Percentiles rank a stretch among this genome's conserved stretches.
phyloP scores from a whole-genome alignment of 2,797 vertebrate species.

The Paratrypauchen microcephalus region DNA sequence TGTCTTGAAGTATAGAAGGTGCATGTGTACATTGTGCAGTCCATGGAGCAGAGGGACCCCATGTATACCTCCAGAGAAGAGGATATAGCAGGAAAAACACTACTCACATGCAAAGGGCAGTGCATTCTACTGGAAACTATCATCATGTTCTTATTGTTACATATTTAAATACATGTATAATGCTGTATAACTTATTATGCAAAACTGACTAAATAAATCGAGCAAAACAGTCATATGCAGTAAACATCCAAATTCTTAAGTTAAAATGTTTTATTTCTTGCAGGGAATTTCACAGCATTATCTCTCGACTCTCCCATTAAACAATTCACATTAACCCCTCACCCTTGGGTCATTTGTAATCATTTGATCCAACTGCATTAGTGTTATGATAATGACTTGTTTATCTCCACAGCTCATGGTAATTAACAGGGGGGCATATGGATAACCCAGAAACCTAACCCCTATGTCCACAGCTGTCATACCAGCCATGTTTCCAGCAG shows the following conservation, averaged over 20 bases:
- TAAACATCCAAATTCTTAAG: neutral
- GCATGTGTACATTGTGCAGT: constrained; percentile 45
- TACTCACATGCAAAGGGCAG: constrained; percentile 31
- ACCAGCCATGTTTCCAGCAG: neutral
- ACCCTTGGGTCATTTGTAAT: neutral
- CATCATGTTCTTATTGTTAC: neutral
- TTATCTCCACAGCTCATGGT: neutral
- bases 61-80: constrained; percentile 11
- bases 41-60: constrained; percentile 24
- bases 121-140: constrained; percentile 1
- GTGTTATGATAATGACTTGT: neutral
- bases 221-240: too few species aligned
- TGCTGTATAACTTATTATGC: too few species aligned
- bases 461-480: constrained; percentile 5
- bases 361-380: constrained; percentile 1
- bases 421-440: constrained; percentile 12
- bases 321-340: neutral
- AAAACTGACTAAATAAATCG: too few species aligned
- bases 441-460: constrained; percentile 9
- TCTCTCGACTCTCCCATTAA: too few species aligned
- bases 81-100: constrained; percentile 9
- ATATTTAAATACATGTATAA: too few species aligned
- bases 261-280: too few species aligned
- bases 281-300: neutral
- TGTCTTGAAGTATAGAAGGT: constrained; percentile 25